Conservation (phyloP, 2,113 vertebrate genomes). For the Crotalus viridis region DNA sequence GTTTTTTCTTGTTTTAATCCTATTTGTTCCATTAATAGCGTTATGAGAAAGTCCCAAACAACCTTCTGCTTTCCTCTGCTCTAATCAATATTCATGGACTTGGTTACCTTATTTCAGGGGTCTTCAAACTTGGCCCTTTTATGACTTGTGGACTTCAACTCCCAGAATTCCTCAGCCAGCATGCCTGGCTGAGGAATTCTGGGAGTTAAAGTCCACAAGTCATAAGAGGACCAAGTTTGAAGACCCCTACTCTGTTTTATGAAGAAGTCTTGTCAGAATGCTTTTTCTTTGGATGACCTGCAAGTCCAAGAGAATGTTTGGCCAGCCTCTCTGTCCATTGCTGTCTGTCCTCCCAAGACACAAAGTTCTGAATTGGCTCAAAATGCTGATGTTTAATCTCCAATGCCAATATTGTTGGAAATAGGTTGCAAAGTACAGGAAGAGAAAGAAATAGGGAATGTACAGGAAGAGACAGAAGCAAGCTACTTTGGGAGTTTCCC, state of each 20-base stretch:
- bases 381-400: neutral
- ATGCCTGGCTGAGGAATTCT: no score
- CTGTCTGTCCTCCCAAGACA: slow-evolving; percentile 41
- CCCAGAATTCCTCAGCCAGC: no score
- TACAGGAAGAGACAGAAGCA: neutral
- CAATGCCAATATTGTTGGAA: neutral
- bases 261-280: slow-evolving; percentile 29
- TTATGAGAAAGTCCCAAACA: neutral
- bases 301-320: slow-evolving; percentile 23
- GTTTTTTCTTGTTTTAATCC: neutral
- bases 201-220: no score
- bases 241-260: neutral
- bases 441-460: neutral
- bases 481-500: neutral
- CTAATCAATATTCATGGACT: slow-evolving; percentile 27
- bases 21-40: neutral
- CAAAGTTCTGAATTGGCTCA: neutral
- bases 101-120: neutral
- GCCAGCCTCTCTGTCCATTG: slow-evolving; percentile 36
- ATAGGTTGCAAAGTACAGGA: neutral
- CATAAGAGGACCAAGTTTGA: no score
- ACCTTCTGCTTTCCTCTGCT: neutral
- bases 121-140: no score
- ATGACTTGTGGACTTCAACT: no score
- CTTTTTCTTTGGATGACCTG: slow-evolving; percentile 42